Evolutionary conservation across 2,888 invertebrate species (phyloP), one percentile per base, ranked within the genome.

Genomic region (Orthosia cruda): DNA sequence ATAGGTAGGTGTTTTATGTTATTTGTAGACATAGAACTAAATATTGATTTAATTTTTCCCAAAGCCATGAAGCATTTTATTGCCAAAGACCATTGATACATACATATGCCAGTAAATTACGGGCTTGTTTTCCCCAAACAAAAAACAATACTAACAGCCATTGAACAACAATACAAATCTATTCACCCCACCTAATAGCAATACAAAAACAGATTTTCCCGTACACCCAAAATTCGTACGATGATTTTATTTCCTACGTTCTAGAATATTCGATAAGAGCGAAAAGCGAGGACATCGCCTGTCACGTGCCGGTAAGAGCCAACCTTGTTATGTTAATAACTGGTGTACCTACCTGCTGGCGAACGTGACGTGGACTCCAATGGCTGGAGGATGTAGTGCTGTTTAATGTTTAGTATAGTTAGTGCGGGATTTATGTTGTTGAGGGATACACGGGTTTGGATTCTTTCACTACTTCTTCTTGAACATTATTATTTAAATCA

Each of bases 301-400:
- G 82, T 86, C 88, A 87, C 88, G 87, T 80, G 54, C 64, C 80
- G 57, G 66, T 84, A 84, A 84, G 78, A 75, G 74, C 62, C 68
- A 86, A 86, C 79, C 76, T 87, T 86, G 84, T 87, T 87, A 87
- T 84, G 86, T 80, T 84, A 87, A 87, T 87, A 80, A 82, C 86
- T 71, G 77, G 75, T 74, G 68, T 85, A 68, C 67, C 71, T 80
- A 72, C 68, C 68, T 72, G 18, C 70, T 66, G 47, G 58, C 20
- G 76, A 11, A 85, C 85, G 87, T 86, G 87, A 79, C 57, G 58
- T 69, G 84, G 40, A 45, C 79, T 15, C 26, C 55, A 69, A 75
- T 71, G 52, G 50, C n/a, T 20, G 45, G 52, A 20, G 54, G 26
- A 71, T 77, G 66, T 77, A 82, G 65, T 69, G 70, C 23, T 45